phyloP scores from a whole-genome alignment of 37 sponge, comb jelly and placozoan species.

The Aphrocallistes beatrix region DNA sequence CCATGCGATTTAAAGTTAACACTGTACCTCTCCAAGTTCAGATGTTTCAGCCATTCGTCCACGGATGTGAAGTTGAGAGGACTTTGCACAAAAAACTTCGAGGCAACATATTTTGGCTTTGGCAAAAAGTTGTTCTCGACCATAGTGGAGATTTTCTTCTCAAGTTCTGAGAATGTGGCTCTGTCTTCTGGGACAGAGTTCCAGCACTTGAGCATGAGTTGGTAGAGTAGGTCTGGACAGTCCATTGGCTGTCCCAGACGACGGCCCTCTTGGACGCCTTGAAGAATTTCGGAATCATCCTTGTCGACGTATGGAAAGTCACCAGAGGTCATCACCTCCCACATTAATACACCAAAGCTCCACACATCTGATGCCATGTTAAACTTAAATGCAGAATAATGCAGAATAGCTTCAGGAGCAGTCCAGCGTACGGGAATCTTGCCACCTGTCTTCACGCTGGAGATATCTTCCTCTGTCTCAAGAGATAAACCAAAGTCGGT shows the following conservation, averaged over 20 bases:
- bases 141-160: not conserved
- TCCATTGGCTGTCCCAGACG: not conserved
- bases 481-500: not conserved
- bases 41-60: not conserved
- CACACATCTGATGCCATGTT: not conserved
- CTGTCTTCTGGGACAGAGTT: not conserved
- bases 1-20: not conserved
- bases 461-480: not conserved
- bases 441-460: not conserved
- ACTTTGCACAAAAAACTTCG: not conserved
- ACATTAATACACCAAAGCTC: not conserved
- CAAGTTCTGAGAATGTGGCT: not conserved
- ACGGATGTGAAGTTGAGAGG: not conserved
- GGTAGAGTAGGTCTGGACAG: not conserved
- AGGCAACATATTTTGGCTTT: not conserved
- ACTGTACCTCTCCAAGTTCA: not conserved
- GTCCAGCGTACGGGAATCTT: not conserved
- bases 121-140: not conserved
- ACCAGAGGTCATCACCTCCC: not conserved
- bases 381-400: not conserved
- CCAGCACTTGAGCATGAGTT: not conserved
- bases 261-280: not conserved
- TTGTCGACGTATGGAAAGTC: not conserved
- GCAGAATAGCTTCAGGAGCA: not conserved
- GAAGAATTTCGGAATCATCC: not conserved